Base-by-base conservation (phyloP, 2,888 invertebrate genomes). In the Aspidiotus rigidus region DNA sequence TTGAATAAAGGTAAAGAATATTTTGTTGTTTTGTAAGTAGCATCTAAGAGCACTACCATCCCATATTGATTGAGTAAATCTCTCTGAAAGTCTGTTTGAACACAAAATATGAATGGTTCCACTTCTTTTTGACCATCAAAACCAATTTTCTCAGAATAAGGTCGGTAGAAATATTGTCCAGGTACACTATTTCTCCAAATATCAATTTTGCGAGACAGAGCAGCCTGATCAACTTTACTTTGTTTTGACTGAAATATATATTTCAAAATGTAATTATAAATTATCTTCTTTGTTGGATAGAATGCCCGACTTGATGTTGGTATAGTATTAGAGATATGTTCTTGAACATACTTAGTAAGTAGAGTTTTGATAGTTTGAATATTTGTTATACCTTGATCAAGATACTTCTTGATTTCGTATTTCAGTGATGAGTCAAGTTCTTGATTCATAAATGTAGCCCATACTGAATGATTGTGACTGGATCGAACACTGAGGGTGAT, bases 21-120 rank as follows among this genome's bases (percentile, higher is more conserved):
- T 28, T 64, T 64, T 1, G 55, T 39, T 1, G 64, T 54, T 53
- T 64, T 54, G 39, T 54, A 54, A 5, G 64, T 64, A 17, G 64
- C 17, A n/a, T 64, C 64, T 1, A 64, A 6, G 2, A 64, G 15
- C 15, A 9, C 55, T 55, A 54, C n/a, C 1, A 2, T 28, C 7
- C 64, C 64, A 9, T 64, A 64, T 2, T 39, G 2, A 7, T 39
- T 2, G 6, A 64, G 54, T 6, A 64, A 13, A 39, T 28, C 9
- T 13, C n/a, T 1, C 7, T 64, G 64, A 28, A 5, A 54, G 0
- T 54, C 13, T 7, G 54, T 1, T 40, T 54, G 64, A 13, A 1
- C 54, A 7, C 64, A 64, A 54, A 64, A 64, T 10, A 64, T 11
- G n/a, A 54, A 64, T 7, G 54, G 1, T 28, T 53, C 8, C 1